Evolutionary conservation across 2,113 vertebrate species (phyloP).

Genomic region (Phylloscopus trochilus): DNA sequence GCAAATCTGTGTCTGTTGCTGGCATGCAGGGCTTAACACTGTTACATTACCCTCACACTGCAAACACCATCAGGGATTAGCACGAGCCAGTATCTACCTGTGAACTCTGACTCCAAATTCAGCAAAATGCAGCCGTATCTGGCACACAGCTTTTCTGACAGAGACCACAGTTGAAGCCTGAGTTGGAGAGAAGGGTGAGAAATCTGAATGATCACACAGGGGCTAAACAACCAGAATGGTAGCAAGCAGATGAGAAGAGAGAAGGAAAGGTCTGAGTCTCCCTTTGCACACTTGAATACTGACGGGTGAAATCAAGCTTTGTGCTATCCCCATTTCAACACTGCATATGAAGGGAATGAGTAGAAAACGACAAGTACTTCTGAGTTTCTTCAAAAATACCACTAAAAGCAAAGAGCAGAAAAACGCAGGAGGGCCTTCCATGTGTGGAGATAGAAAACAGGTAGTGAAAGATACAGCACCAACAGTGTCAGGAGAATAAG

Average conservation of each 20-base stretch:
- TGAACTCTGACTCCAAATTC: background rate
- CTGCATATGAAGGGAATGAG: background rate
- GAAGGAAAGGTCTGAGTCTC: background rate
- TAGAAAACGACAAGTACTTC: background rate
- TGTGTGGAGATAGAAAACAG: background rate
- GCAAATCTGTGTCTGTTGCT: background rate
- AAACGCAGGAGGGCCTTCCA: background rate
- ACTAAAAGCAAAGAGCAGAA: background rate
- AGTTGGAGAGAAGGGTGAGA: background rate
- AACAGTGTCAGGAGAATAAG: background rate
- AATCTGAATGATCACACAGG: background rate
- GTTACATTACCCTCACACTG: background rate
- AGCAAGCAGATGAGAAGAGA: background rate
- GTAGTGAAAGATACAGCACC: background rate
- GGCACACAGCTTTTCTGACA: background rate
- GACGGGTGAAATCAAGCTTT: background rate
- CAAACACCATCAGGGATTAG: background rate
- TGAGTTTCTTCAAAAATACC: background rate
- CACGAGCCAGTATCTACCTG: background rate
- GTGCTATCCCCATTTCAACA: rapidly evolving
- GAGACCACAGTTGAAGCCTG: background rate
- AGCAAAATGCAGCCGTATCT: background rate
- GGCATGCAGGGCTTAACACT: background rate
- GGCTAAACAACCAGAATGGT: background rate
- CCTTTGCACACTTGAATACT: background rate